These are phyloP conservation scores for Sula dactylatra DNA, from an alignment of 2,113 vertebrate species.

Conservation along the genomic window DNA sequence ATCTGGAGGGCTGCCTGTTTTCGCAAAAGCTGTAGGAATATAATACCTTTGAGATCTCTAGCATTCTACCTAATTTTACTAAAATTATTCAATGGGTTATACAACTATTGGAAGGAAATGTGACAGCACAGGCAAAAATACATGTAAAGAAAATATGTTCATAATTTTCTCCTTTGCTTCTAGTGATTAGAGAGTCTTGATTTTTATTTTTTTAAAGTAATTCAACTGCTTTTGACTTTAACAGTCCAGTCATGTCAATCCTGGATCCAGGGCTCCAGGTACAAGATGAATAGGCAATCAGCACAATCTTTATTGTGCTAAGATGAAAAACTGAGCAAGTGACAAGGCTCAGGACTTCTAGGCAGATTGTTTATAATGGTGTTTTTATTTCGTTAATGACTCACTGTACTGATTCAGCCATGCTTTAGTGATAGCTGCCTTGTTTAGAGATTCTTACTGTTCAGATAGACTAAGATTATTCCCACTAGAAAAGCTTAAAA, in stretches of 20 bases:
- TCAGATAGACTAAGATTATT: not conserved
- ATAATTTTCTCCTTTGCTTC: not conserved
- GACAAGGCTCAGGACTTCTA: not conserved
- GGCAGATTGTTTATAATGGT: not conserved
- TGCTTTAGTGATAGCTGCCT: slow-evolving; percentile 16
- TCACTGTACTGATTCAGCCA: not conserved
- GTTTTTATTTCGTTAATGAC: slow-evolving; percentile 28
- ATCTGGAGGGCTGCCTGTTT: not conserved
- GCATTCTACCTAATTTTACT: not conserved
- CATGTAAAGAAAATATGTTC: not conserved
- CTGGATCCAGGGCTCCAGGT: not conserved
- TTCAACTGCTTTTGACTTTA: not conserved
- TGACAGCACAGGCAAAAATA: not conserved
- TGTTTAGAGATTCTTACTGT: not conserved
- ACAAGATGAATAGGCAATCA: not conserved
- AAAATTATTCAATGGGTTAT: not conserved
- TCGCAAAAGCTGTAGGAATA: not conserved
- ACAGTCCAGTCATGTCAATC: not conserved
- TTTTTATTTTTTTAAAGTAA: not conserved
- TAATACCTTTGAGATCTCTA: not conserved
- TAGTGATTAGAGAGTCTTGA: not conserved
- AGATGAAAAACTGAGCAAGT: not conserved
- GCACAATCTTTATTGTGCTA: not conserved
- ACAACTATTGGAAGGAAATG: not conserved
- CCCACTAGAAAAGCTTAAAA: not conserved